Base-by-base conservation (phyloP, 2,797 vertebrate genomes). In the Hyperoplus lanceolatus region DNA sequence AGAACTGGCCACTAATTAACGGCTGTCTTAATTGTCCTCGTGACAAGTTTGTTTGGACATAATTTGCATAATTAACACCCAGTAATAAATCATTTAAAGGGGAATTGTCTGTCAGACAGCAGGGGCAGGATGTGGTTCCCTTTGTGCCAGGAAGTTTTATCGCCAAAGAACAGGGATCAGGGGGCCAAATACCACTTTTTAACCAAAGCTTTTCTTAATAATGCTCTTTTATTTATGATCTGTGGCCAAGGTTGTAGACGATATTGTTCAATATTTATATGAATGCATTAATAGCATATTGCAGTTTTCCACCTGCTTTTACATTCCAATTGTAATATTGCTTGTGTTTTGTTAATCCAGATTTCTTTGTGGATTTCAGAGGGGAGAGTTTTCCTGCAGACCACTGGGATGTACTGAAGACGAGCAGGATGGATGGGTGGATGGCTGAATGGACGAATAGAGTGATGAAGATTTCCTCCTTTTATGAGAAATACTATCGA, bases 71-170 rank as follows among this genome's bases (percentile, higher is more conserved):
- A 99, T 99, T 98, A 98, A 97, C 96, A 98, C 97, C 96, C 97
- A 96, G 98, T 97, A 98, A 99, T 99, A 98, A 99, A 99, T 99
- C 97, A 99, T 99, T 99, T 97, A 98, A 98, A 98, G 96, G 97
- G 96, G 97, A 97, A 92, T 97, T 97, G 97, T 96, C 97, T 94
- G 92, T 93, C 92, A 94, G 94, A 92, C 93, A 89, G 90, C 84
- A 68, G 88, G 29, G 84, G 89, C 89, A 92, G 91, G 88, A 94
- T 92, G 89, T 81, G 89, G 66, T 77, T 90, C 88, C 29, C 89
- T 94, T 93, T 93, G 91, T 94, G 91, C 90, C 92, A 90, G 89
- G 85, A 92, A 90, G 91, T 93, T 93, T 93, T 90, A 92, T 90
- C 90, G 68, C 82, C 76, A 85, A 86, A 91, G 29, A 92, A 90